phyloP scores from a whole-genome alignment of 1,140 invertebrate species.

The Heliconius congener region DNA sequence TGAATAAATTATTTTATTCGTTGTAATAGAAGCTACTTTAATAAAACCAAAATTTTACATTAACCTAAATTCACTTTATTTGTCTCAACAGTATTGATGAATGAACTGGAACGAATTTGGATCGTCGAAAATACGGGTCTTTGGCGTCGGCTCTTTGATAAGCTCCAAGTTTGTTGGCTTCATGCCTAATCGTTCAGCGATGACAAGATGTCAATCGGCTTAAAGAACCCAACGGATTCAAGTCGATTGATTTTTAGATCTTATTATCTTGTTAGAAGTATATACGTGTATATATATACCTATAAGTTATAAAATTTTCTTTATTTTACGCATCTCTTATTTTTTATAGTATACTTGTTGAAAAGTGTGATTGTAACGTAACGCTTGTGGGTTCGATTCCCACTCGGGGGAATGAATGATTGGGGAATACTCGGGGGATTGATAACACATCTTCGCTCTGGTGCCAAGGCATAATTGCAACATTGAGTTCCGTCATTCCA shows the following conservation, averaged over 20 bases:
- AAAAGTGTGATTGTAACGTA: too few relatives aligned
- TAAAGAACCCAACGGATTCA: neutral
- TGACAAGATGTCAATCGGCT: slow-evolving; percentile 24
- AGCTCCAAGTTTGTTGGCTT: slow-evolving; percentile 26
- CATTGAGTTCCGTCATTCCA: too few relatives aligned
- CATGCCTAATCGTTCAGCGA: slow-evolving; percentile 21
- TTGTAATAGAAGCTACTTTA: neutral
- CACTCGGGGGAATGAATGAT: too few relatives aligned
- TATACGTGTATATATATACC: too few relatives aligned
- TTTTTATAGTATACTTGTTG: too few relatives aligned
- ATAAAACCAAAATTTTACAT: neutral
- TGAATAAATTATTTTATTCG: too few relatives aligned
- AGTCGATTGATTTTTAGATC: neutral
- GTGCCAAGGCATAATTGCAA: too few relatives aligned
- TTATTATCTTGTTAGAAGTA: neutral
- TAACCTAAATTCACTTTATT: slow-evolving; percentile 2
- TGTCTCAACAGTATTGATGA: slow-evolving; percentile 15
- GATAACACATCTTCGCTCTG: too few relatives aligned
- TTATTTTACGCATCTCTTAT: neutral
- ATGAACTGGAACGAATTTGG: slow-evolving; percentile 15
- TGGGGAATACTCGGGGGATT: too few relatives aligned
- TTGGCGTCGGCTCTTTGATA: slow-evolving; percentile 22
- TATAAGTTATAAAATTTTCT: neutral
- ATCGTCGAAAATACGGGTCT: slow-evolving; percentile 16
- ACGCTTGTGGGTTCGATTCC: too few relatives aligned